These are phyloP conservation scores for Apantesis nais DNA, from an alignment of 2,888 invertebrate species.

Conservation along the genomic window DNA sequence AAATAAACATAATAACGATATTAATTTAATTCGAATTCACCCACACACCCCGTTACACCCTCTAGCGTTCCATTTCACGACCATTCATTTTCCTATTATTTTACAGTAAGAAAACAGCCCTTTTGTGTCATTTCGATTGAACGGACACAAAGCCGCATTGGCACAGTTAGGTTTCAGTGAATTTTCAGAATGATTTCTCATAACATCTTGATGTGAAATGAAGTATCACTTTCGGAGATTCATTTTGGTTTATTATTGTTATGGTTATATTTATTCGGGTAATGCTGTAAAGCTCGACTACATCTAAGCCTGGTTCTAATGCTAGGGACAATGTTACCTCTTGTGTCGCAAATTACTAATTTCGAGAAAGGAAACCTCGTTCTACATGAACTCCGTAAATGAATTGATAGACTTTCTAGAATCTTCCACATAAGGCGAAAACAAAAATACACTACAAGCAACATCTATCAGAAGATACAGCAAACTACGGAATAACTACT, in stretches of 20 bases:
- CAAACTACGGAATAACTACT: too few relatives aligned
- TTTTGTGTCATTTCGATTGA: conserved; percentile 42
- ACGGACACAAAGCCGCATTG: conserved; percentile 23
- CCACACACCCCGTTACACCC: conserved; percentile 5
- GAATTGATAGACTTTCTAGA: too few relatives aligned
- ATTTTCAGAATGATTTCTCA: conserved; percentile 13
- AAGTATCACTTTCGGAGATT: conserved; percentile 1
- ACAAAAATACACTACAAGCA: too few relatives aligned
- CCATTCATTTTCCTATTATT: conserved; percentile 50
- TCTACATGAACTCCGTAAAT: too few relatives aligned
- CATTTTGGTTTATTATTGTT: not conserved
- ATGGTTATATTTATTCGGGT: not conserved
- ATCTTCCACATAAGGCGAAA: too few relatives aligned
- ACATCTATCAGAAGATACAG: too few relatives aligned
- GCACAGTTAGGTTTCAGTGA: conserved; percentile 17
- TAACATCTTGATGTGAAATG: conserved; percentile 14
- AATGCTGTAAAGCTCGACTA: not conserved
- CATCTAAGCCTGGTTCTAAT: too few relatives aligned
- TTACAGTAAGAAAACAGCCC: conserved; percentile 45
- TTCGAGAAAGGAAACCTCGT: too few relatives aligned
- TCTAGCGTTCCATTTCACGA: conserved; percentile 9
- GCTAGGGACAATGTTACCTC: not conserved
- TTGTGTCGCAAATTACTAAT: too few relatives aligned
- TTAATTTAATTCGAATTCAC: conserved; percentile 36
- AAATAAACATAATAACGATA: conserved; percentile 42